A percentile compares a stretch with the other conserved stretches of the same genome.
Evolutionary conservation across 2,797 vertebrate species (phyloP).

Genomic region (Pangasius macronema): DNA sequence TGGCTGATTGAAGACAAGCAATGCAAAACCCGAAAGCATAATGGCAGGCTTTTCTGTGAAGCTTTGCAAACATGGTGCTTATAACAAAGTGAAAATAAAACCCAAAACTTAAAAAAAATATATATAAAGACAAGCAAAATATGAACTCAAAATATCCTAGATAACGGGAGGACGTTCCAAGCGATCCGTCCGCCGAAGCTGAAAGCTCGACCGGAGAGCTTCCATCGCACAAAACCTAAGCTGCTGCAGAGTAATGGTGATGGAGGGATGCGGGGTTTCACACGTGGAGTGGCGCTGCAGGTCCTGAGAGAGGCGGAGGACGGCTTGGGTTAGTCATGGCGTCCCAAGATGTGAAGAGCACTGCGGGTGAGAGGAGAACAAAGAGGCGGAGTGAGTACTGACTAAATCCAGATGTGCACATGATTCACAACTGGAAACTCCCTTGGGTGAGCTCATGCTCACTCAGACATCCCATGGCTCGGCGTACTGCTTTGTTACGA

Average conservation of each 20-base stretch:
- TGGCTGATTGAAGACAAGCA: constrained; percentile 21
- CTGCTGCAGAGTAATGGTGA: constrained; percentile 27
- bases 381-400: constrained; percentile 67
- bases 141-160: constrained; percentile 56
- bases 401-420: background rate
- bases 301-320: constrained; percentile 53
- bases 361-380: constrained; percentile 59
- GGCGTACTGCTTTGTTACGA: background rate
- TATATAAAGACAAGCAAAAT: constrained; percentile 54
- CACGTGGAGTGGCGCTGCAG: constrained; percentile 68
- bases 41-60: constrained; percentile 22
- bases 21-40: constrained; percentile 9
- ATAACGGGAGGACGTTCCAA: constrained; percentile 62
- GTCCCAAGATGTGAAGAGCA: constrained; percentile 75
- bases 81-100: constrained; percentile 33
- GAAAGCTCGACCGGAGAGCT: background rate
- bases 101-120: background rate
- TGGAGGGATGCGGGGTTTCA: constrained; percentile 7
- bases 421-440: background rate
- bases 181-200: constrained; percentile 27
- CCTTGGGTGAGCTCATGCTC: background rate
- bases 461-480: background rate
- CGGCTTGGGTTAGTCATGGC: constrained; percentile 72
- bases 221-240: constrained; percentile 16
- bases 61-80: constrained; percentile 18